Evolutionary conservation across 2,113 vertebrate species (phyloP), one percentile per base, ranked within the genome.

Genomic region (Carassius carassius): DNA sequence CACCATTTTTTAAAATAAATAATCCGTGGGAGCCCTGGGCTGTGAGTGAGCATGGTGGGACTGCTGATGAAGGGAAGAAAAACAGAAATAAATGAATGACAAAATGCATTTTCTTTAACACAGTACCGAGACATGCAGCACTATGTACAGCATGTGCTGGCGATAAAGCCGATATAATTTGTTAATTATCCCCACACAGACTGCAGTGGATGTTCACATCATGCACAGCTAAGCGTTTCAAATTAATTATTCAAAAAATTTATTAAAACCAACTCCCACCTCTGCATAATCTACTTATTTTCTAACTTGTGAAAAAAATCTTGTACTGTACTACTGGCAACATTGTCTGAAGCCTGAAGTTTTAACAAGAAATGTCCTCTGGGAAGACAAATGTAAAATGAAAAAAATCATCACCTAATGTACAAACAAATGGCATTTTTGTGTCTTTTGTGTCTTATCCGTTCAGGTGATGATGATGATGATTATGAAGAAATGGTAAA

Each of bases 1-100:
- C 85, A 85, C 90, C 1, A 5, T 91, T 90, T 92, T 92, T 91
- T 87, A 83, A 89, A 92, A 88, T 90, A 92, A 91, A 93, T 92
- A 90, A 91, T 92, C 90, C 83, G 83, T 87, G 86, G 86, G 85
- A 85, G 87, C 83, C 90, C 78, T 87, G 86, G 92, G 81, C 35
- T 78, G 85, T 29, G 84, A 78, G 74, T 0, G 72, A 54, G 81
- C 89, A 87, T 86, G 89, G 70, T 80, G 56, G 0, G 86, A 92
- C 88, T 92, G 82, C 58, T 85, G 89, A 92, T 92, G 84, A 91
- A 60, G 0, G 37, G 62, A 82, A 58, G 83, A 77, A 87, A 85
- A 78, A 75, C 83, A 90, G 88, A 87, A 86, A 88, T 62, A 85
- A 77, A 87, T 32, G 54, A 56, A 70, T 56, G 37, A 84, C 63